Conservation (phyloP, 2,797 vertebrate species). For the Anniella stebbinsi region DNA sequence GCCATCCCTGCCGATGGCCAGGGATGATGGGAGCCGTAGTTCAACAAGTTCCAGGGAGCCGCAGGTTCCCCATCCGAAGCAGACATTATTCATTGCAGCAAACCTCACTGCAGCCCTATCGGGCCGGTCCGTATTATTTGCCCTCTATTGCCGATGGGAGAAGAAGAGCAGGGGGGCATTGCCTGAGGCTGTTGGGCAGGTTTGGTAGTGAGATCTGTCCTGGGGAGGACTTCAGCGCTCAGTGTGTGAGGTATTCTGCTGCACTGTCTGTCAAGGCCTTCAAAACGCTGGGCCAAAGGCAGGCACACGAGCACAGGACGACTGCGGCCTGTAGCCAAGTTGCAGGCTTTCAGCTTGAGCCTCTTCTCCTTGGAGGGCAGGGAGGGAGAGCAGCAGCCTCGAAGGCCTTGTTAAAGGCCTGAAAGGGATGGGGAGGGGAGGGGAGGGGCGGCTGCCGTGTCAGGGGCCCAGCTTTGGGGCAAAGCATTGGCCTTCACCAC, state of each 20-base stretch:
- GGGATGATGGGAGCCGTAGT: too few species aligned
- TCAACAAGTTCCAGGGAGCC: too few species aligned
- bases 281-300: background rate
- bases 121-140: background rate
- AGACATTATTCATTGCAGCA: too few species aligned
- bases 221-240: background rate
- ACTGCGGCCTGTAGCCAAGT: too few species aligned
- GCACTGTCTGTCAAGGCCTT: background rate
- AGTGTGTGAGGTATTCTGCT: background rate
- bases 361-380: background rate
- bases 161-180: too few species aligned
- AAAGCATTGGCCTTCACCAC: background rate
- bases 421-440: background rate
- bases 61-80: too few species aligned
- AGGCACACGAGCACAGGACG: background rate
- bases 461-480: too few species aligned
- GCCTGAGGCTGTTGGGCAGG: background rate
- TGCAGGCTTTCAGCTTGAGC: background rate
- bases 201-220: background rate
- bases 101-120: too few species aligned
- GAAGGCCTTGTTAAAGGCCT: background rate
- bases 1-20: too few species aligned
- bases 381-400: background rate
- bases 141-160: background rate
- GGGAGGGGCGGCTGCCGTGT: background rate